These are phyloP conservation scores for Dryobates pubescens DNA, from an alignment of 2,797 vertebrate species.

Conservation along the genomic window DNA sequence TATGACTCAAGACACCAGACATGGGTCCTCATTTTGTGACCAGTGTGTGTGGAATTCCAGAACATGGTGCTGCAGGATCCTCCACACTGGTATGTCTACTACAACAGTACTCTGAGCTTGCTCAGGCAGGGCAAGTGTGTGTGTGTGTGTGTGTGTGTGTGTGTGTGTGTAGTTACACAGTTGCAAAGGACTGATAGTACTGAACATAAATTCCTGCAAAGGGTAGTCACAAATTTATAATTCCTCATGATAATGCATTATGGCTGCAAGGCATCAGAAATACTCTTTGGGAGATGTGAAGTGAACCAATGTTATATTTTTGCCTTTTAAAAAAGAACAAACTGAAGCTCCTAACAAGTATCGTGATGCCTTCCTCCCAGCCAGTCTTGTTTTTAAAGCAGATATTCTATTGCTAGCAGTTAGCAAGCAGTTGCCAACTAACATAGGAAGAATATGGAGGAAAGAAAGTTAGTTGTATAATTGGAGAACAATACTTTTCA, in stretches of 20 bases:
- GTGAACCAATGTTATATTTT: background rate
- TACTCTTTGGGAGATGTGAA: background rate
- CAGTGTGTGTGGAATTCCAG: background rate
- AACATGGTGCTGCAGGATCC: background rate
- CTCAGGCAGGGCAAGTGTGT: background rate
- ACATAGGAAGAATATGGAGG: background rate
- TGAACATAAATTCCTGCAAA: background rate
- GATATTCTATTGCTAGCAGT: background rate
- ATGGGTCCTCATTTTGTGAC: background rate
- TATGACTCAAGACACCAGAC: background rate
- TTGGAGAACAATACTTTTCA: background rate
- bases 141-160: background rate
- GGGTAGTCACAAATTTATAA: background rate
- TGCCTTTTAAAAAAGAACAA: background rate
- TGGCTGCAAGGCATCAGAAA: background rate
- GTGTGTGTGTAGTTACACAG: background rate
- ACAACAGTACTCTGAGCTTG: background rate
- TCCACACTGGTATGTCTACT: background rate
- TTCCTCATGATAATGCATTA: background rate
- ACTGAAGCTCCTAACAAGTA: background rate
- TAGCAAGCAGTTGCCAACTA: conserved; percentile 15
- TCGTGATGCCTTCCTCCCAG: rapidly evolving
- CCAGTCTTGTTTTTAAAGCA: background rate
- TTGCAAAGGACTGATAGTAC: background rate
- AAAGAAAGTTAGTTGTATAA: background rate